A percentile compares a stretch with the other conserved stretches of the same genome.
These are phyloP conservation scores for Ictalurus punctatus DNA, from an alignment of 2,113 vertebrate genomes.

Conservation along the genomic window DNA sequence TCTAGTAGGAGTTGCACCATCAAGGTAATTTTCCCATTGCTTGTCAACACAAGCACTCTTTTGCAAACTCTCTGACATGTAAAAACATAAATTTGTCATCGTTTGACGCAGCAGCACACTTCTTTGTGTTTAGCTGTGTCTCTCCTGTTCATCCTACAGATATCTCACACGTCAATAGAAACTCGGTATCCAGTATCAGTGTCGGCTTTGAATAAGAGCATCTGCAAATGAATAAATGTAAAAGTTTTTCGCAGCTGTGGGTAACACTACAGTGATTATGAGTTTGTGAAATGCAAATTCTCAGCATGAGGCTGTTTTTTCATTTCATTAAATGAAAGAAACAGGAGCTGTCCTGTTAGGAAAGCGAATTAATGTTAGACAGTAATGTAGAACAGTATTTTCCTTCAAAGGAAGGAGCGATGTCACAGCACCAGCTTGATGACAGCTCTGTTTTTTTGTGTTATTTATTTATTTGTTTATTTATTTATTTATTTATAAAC, in stretches of 20 bases:
- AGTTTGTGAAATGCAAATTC: background rate
- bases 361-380: background rate
- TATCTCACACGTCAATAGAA: background rate
- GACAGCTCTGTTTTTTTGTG: background rate
- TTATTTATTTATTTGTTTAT: too few relatives aligned
- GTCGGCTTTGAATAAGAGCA: background rate
- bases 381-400: background rate
- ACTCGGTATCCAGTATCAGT: background rate
- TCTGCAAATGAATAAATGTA: background rate
- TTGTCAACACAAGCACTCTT: background rate
- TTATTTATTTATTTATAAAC: background rate
- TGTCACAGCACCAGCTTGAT: background rate
- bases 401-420: background rate
- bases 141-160: background rate
- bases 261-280: too few relatives aligned
- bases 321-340: too few relatives aligned
- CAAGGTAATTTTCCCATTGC: slow-evolving; percentile 76
- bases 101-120: background rate
- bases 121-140: background rate
- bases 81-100: background rate
- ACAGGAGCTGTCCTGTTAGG: background rate
- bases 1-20: slow-evolving; percentile 95
- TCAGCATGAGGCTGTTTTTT: too few relatives aligned
- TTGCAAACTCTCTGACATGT: background rate
- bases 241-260: background rate